Evolutionary conservation across 2,113 vertebrate species (phyloP).

Genomic region (Dasyornis broadbenti): DNA sequence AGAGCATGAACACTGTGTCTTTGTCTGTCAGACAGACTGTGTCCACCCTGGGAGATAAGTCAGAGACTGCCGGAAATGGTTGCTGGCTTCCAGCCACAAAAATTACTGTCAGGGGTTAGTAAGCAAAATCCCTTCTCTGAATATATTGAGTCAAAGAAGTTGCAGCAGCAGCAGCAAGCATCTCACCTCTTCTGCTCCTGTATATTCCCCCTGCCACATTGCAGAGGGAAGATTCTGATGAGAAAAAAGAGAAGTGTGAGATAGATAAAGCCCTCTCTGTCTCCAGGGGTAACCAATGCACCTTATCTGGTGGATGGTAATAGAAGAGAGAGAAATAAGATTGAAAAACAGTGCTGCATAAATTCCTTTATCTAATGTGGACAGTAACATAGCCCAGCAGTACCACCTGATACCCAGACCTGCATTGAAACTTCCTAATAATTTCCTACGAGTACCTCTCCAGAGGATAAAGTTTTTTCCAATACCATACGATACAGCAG

Average conservation of each 20-base stretch:
- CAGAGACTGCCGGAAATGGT: background rate
- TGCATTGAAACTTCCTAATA: background rate
- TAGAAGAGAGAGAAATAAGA: background rate
- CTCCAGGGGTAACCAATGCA: background rate
- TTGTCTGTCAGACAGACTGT: background rate
- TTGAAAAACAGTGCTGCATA: background rate
- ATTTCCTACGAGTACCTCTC: background rate
- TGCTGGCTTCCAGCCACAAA: background rate
- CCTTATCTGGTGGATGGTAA: background rate
- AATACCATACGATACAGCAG: background rate
- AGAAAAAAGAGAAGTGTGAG: background rate
- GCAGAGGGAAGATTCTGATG: background rate
- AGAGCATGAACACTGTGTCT: background rate
- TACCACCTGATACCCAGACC: background rate
- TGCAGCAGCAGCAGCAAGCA: background rate
- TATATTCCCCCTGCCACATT: background rate
- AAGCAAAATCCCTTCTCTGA: background rate
- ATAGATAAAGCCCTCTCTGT: background rate
- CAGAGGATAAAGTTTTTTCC: background rate
- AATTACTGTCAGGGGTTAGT: slow-evolving; percentile 4
- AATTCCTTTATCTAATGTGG: background rate
- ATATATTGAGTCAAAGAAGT: background rate
- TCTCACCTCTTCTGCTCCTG: background rate
- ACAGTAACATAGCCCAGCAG: background rate
- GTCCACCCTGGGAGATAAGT: background rate